These are phyloP conservation scores for Macropis europaea DNA, from an alignment of 2,888 invertebrate species.

Conservation along the genomic window DNA sequence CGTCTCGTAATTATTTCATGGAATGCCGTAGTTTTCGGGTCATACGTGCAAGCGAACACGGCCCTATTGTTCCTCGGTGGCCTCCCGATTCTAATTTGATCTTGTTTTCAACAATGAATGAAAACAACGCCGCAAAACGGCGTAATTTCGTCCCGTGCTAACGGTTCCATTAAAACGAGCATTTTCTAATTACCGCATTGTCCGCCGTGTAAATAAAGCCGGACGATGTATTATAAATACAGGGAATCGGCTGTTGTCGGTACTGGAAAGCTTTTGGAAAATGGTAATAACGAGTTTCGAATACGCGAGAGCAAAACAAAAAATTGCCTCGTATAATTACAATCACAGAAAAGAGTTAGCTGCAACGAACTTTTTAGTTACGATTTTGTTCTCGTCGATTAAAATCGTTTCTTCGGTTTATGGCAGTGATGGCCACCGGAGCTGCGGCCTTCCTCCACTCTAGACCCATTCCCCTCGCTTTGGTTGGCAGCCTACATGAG, in stretches of 20 bases:
- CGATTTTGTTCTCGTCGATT: background rate
- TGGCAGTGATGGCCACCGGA: no score
- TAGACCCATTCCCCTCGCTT: no score
- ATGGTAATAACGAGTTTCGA: background rate
- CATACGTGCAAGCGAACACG: slow-evolving; percentile 2
- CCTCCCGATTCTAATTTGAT: slow-evolving; percentile 50
- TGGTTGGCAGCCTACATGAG: no score
- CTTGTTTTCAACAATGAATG: slow-evolving; percentile 49
- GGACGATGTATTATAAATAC: slow-evolving; percentile 25
- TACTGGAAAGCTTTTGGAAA: background rate
- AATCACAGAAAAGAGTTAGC: background rate
- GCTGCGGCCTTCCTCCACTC: no score
- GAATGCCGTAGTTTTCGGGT: slow-evolving; percentile 25
- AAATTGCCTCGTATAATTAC: slow-evolving; percentile 1
- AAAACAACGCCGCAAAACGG: slow-evolving; percentile 43
- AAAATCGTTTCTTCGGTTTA: background rate
- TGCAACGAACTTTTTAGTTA: background rate
- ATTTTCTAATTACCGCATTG: slow-evolving; percentile 56
- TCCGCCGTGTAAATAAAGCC: slow-evolving; percentile 35
- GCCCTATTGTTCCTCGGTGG: slow-evolving; percentile 26
- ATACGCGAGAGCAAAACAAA: background rate
- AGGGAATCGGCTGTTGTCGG: slow-evolving; percentile 22
- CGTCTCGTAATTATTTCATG: slow-evolving; percentile 37
- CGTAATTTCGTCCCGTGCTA: slow-evolving; percentile 52
- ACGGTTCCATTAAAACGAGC: slow-evolving; percentile 44